phyloP scores from a whole-genome alignment of 2,113 vertebrate genomes.

The Climacteris rufus region DNA sequence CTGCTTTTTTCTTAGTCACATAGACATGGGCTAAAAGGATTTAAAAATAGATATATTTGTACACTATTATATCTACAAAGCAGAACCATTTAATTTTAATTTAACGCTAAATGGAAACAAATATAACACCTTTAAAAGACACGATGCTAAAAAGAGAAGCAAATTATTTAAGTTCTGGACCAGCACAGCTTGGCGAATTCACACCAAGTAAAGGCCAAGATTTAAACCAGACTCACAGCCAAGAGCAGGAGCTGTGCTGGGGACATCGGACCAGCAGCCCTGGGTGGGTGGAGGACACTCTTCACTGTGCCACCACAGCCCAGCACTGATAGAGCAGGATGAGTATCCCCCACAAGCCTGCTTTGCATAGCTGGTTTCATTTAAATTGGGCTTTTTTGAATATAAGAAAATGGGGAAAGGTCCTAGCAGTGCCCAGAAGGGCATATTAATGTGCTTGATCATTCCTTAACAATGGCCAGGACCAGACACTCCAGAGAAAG shows the following conservation, averaged over 20 bases:
- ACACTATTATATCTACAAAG: constrained; percentile 28
- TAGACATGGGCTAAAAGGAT: not conserved
- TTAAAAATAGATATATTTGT: constrained; percentile 37
- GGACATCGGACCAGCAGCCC: not conserved
- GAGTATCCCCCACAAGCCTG: accelerated
- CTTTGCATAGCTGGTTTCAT: not conserved
- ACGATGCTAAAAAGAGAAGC: constrained; percentile 12
- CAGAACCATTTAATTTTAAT: constrained; percentile 24
- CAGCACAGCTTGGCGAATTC: not conserved
- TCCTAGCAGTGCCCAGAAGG: not conserved
- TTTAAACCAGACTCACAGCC: not conserved
- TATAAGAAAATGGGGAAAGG: not conserved
- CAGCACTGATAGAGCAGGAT: accelerated
- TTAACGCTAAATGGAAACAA: constrained; percentile 31
- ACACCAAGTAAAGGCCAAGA: not conserved
- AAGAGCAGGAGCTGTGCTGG: not conserved
- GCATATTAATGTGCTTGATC: not conserved
- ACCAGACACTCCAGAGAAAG: not conserved
- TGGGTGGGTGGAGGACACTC: accelerated
- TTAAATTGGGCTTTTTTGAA: not conserved
- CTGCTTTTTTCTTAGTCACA: not conserved
- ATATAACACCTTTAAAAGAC: constrained; percentile 30
- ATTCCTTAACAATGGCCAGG: not conserved
- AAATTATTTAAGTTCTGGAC: constrained; percentile 30
- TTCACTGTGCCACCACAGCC: not conserved